phyloP scores from a whole-genome alignment of 2,113 vertebrate species.

The Datnioides undecimradiatus region DNA sequence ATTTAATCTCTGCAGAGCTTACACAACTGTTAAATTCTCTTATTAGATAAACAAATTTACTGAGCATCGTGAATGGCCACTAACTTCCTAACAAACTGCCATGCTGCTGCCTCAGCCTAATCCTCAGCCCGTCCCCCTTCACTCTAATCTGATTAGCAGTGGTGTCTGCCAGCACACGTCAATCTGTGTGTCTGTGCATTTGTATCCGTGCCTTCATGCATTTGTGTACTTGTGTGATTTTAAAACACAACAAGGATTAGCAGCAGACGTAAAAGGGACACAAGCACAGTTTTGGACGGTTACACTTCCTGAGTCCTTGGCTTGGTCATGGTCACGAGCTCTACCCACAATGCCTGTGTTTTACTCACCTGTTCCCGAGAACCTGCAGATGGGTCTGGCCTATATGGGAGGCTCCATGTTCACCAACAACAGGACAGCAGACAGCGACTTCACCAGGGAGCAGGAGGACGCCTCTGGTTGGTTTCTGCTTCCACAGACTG shows the following conservation, averaged over 20 bases:
- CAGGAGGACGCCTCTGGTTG: conserved; percentile 81
- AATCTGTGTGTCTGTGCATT: conserved; percentile 28
- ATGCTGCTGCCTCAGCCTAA: conserved; percentile 49
- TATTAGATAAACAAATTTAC: conserved; percentile 32
- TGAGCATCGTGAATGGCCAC: conserved; percentile 20
- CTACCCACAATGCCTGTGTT: conserved; percentile 80
- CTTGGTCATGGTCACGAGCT: conserved; percentile 25
- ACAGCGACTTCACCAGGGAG: conserved; percentile 74
- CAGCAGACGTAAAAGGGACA: neutral
- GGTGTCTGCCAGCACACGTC: conserved; percentile 38
- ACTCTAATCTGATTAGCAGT: conserved; percentile 77
- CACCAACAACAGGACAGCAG: conserved; percentile 84
- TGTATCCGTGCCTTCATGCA: neutral
- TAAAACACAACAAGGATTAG: conserved; percentile 45
- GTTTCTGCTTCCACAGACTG: conserved; percentile 13
- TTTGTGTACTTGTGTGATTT: conserved; percentile 16
- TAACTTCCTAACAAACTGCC: conserved; percentile 21
- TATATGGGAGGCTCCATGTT: conserved; percentile 83
- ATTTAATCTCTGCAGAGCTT: neutral
- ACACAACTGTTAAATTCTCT: neutral
- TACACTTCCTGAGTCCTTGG: neutral
- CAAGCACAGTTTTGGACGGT: neutral
- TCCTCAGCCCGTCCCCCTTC: conserved; percentile 59
- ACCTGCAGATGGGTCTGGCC: conserved; percentile 82
- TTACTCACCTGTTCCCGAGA: conserved; percentile 82